These are phyloP conservation scores for Crocidura indochinensis DNA, from an alignment of 2,797 vertebrate species.

Conservation along the genomic window DNA sequence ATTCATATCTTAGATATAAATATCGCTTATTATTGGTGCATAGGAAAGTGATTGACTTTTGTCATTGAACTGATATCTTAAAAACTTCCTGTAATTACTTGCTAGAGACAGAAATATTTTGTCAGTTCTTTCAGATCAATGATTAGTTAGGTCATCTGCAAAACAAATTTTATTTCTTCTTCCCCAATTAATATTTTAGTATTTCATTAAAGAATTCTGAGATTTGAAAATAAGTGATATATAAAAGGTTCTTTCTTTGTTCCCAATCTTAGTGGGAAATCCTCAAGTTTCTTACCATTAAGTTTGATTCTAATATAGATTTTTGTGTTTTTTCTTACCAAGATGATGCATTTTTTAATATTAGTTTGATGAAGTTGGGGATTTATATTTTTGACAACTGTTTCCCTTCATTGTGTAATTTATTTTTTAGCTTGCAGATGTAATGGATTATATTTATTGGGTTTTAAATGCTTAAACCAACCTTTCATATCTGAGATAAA, in stretches of 20 bases:
- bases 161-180: conserved; percentile 22
- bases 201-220: background rate
- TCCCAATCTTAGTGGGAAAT: conserved; percentile 5
- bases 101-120: background rate
- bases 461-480: background rate
- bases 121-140: background rate
- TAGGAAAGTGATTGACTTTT: background rate
- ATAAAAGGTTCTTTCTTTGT: background rate
- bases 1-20: too few species aligned
- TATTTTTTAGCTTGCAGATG: background rate
- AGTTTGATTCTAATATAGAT: background rate
- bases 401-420: conserved; percentile 11
- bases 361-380: background rate
- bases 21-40: background rate
- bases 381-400: background rate
- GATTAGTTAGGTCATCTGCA: background rate
- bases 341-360: background rate
- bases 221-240: background rate
- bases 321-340: background rate
- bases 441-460: background rate
- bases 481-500: background rate
- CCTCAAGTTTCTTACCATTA: background rate
- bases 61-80: conserved; percentile 5
- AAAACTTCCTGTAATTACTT: background rate
- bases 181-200: background rate